A percentile compares a stretch with the other conserved stretches of the same genome.
These are phyloP conservation scores for Cherax quadricarinatus DNA, from an alignment of 1,140 invertebrate species.

Conservation along the genomic window DNA sequence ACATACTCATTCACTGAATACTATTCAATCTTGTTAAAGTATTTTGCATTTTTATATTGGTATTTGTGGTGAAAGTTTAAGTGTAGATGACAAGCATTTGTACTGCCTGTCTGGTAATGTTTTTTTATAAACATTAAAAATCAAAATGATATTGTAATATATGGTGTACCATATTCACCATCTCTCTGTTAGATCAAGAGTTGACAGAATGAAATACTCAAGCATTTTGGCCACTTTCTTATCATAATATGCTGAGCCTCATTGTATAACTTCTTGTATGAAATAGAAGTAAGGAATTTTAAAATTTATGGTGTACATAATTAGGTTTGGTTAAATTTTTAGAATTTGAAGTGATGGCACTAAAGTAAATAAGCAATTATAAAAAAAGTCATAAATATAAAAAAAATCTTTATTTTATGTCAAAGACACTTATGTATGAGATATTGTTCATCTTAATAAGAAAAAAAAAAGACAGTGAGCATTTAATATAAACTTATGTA, in stretches of 20 bases:
- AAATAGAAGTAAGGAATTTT: neutral
- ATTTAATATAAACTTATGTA: too few species aligned
- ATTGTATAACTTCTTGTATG: neutral
- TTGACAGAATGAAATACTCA: conserved; percentile 15
- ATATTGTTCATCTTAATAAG: too few species aligned
- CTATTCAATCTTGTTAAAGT: conserved; percentile 33
- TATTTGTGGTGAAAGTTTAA: conserved; percentile 45
- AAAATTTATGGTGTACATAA: neutral
- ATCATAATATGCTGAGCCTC: conserved; percentile 39
- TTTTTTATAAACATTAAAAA: conserved; percentile 37
- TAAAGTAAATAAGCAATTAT: too few species aligned
- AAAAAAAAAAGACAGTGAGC: too few species aligned
- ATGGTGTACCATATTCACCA: neutral
- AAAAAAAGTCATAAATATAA: too few species aligned
- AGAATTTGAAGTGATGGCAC: too few species aligned
- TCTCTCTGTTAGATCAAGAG: conserved; percentile 20
- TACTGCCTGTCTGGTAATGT: conserved; percentile 41
- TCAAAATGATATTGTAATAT: conserved; percentile 49
- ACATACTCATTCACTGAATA: conserved; percentile 27
- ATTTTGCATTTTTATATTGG: conserved; percentile 63
- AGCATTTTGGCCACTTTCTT: conserved; percentile 47
- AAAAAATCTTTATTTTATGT: too few species aligned
- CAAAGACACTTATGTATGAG: too few species aligned
- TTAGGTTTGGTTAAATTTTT: neutral
- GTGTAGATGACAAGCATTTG: conserved; percentile 14